These are phyloP conservation scores for Petrocephalus zakoni DNA, from an alignment of 2,113 vertebrate genomes.

Conservation along the genomic window DNA sequence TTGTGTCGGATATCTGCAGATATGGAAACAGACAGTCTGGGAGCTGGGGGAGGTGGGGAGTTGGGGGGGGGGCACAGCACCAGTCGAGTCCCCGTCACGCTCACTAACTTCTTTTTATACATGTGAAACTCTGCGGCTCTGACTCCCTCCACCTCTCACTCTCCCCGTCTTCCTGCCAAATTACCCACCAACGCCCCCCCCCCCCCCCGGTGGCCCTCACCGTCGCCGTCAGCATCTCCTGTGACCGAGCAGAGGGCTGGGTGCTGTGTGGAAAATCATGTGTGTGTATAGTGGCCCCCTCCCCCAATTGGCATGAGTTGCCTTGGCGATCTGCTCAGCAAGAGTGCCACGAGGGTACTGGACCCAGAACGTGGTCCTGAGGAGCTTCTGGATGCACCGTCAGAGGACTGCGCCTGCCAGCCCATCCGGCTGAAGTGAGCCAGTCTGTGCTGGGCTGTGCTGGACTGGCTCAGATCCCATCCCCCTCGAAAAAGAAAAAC, in stretches of 20 bases:
- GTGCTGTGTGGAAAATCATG: not conserved
- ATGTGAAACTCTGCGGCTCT: not conserved
- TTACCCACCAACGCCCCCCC: not conserved
- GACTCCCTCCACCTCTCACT: not conserved
- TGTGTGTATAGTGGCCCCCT: not conserved
- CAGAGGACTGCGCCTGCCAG: not conserved
- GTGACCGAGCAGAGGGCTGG: not conserved
- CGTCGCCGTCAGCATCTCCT: not conserved
- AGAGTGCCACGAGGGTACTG: not conserved
- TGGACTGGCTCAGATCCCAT: not conserved
- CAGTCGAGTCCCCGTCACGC: not conserved
- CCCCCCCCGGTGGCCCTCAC: too few species aligned
- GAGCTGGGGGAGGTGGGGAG: not conserved
- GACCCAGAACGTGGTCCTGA: not conserved
- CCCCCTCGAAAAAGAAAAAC: not conserved
- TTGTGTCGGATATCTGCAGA: slow-evolving; percentile 16
- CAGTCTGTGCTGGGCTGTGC: slow-evolving; percentile 12
- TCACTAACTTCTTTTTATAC: slow-evolving; percentile 19
- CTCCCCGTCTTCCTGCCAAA: not conserved
- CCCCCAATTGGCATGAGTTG: not conserved
- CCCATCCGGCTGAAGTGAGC: not conserved
- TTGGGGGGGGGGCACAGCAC: not conserved
- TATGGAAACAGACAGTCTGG: slow-evolving; percentile 22
- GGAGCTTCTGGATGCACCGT: not conserved
- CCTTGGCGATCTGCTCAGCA: not conserved